Evolutionary conservation across 2,797 vertebrate genomes (phyloP).

Genomic region (Myiotriccus ornatus): DNA sequence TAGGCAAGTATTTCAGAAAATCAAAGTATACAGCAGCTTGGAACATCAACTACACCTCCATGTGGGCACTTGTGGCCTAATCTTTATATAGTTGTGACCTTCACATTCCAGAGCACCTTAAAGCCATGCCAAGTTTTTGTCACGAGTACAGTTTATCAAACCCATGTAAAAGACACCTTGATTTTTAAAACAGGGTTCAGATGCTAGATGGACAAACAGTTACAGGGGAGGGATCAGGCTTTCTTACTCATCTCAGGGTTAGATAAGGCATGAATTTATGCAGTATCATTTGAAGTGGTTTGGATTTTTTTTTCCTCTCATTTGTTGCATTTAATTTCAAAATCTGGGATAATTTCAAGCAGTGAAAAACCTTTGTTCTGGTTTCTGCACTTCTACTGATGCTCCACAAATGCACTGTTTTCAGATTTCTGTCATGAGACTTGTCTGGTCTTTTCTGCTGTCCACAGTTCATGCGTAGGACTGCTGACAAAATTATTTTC

Average conservation of each 20-base stretch:
- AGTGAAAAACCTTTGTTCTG: constrained; percentile 14
- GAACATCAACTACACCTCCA: constrained; percentile 10
- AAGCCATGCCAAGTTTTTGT: constrained; percentile 56
- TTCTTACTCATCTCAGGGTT: not conserved
- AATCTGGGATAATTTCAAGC: constrained; percentile 42
- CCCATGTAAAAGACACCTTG: constrained; percentile 13
- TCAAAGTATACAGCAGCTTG: constrained; percentile 21
- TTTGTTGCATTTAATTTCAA: constrained; percentile 30
- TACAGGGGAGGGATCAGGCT: not conserved
- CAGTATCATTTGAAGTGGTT: not conserved
- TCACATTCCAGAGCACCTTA: constrained; percentile 8
- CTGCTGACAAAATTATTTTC: constrained; percentile 2
- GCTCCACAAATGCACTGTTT: not conserved
- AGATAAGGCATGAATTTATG: not conserved
- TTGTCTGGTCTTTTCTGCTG: not conserved
- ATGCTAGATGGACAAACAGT: not conserved
- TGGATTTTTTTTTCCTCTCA: not conserved
- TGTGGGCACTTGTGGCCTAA: constrained; percentile 10
- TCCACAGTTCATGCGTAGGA: not conserved
- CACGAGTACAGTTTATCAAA: constrained; percentile 18
- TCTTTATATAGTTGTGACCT: constrained; percentile 64
- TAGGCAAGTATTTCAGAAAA: constrained; percentile 23
- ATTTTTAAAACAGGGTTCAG: constrained; percentile 3
- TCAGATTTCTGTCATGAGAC: not conserved
- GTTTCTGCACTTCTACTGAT: not conserved